Base-by-base conservation (phyloP, 2,888 invertebrate species). In the Cerceris rybyensis region DNA sequence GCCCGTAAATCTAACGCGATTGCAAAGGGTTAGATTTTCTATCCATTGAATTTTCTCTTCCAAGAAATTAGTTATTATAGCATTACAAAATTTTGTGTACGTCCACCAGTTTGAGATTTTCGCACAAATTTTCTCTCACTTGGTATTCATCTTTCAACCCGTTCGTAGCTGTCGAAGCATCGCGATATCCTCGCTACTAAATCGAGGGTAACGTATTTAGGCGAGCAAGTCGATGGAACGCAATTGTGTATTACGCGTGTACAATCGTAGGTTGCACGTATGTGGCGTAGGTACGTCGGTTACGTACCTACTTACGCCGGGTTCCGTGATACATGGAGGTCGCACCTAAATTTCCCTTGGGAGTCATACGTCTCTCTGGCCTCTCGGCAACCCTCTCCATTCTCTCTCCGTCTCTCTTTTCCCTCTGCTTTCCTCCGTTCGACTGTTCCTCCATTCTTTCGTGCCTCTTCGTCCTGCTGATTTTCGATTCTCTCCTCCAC, bases 281-380 rank as follows among this genome's bases (percentile, higher is more conserved):
- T 81, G 77, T 54, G 67, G 72, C 60, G 67, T 84, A 83, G 78
- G 80, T 85, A 88, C 82, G 82, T 82, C 85, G 81, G 86, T 86
- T 88, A 88, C 83, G 82, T 88, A 83, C 75, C 83, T 88, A 88
- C 87, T 88, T 87, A 86, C 86, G 78, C 71, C 76, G 75, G 88
- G 86, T 86, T 88, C 85, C 86, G 88, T 90, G 90, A 89, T 89
- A 89, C 90, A 89, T 90, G 90, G 88, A 88, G 87, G 88, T 90
- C 89, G 88, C 87, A 88, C 87, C 90, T 87, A 89, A 89, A 89
- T 89, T 89, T 89, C 89, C 89, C 89, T 52, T 28, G 90, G 81
- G 89, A 88, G 88, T 86, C 88, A 82, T 88, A 86, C 86, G 83
- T 89, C 87, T 88, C 85, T 80, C 83, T 69, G 77, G 70, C 74